phyloP scores from a whole-genome alignment of 2,113 vertebrate genomes.

The Rhinolophus ferrumequinum region DNA sequence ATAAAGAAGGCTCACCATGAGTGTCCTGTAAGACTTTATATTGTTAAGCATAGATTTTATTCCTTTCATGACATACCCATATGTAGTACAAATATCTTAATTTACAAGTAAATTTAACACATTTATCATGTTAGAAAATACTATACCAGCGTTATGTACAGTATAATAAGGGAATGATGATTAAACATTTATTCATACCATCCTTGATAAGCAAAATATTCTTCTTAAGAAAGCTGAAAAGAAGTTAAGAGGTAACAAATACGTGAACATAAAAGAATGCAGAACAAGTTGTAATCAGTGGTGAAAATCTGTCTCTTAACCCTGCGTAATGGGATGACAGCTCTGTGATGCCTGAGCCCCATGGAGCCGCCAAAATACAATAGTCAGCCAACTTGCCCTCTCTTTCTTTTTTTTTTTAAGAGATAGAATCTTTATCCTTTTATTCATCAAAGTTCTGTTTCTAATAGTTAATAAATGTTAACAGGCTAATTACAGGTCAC shows the following conservation, averaged over 20 bases:
- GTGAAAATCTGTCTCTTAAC: background rate
- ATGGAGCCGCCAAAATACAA: background rate
- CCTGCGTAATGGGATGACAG: background rate
- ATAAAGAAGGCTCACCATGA: background rate
- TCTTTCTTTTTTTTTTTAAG: background rate
- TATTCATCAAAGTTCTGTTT: too few relatives aligned
- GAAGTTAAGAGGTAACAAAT: background rate
- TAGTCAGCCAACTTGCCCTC: background rate
- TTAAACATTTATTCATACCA: slow-evolving; percentile 53
- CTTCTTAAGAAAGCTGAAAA: slow-evolving; percentile 62
- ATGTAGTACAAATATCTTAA: slow-evolving; percentile 61
- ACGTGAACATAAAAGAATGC: background rate
- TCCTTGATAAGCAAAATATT: slow-evolving; percentile 60
- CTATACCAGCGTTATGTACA: background rate
- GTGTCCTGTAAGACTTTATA: background rate
- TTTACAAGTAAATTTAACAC: slow-evolving; percentile 61
- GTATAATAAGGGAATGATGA: slow-evolving; percentile 47
- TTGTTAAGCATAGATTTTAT: slow-evolving; percentile 37
- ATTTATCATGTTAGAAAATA: slow-evolving; percentile 53
- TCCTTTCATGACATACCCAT: background rate
- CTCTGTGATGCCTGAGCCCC: background rate
- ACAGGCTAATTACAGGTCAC: too few relatives aligned
- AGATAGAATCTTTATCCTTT: too few relatives aligned
- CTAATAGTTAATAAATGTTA: too few relatives aligned
- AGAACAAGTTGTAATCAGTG: slow-evolving; percentile 3